Evolutionary conservation across 53 echinoderm and acorn worm genomes (phyloP).

Genomic region (Antedon mediterranea): DNA sequence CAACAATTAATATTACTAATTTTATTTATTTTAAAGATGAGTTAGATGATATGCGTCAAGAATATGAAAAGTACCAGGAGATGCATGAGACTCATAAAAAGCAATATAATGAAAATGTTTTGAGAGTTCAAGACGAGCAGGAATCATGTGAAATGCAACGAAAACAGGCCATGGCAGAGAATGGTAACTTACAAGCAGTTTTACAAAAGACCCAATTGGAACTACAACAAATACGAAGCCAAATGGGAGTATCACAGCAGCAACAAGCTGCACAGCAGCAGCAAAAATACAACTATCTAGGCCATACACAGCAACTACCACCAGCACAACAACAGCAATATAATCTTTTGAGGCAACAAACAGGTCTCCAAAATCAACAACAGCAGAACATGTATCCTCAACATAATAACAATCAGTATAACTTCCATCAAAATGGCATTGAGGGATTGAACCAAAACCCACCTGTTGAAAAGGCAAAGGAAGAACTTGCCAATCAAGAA

Average conservation of each 20-base stretch:
- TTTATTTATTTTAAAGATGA: background rate
- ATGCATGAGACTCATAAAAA: background rate
- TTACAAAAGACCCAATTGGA: background rate
- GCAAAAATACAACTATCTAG: no score
- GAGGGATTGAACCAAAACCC: background rate
- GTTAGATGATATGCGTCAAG: background rate
- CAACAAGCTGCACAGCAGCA: background rate
- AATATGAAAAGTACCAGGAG: background rate
- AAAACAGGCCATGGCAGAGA: background rate
- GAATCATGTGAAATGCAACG: background rate
- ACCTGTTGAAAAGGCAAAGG: background rate
- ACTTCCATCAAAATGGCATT: background rate
- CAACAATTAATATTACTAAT: no score
- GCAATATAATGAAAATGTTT: background rate
- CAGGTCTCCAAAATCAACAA: background rate
- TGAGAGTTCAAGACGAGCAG: background rate
- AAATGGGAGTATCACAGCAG: background rate
- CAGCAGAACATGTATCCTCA: background rate
- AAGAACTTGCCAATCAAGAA: background rate
- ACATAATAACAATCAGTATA: background rate
- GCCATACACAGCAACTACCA: no score
- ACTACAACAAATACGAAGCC: background rate
- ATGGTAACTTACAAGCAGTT: background rate
- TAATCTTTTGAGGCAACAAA: background rate
- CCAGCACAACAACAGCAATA: background rate